phyloP scores from a whole-genome alignment of 2,797 vertebrate species.

The Catostomus latipinnis region DNA sequence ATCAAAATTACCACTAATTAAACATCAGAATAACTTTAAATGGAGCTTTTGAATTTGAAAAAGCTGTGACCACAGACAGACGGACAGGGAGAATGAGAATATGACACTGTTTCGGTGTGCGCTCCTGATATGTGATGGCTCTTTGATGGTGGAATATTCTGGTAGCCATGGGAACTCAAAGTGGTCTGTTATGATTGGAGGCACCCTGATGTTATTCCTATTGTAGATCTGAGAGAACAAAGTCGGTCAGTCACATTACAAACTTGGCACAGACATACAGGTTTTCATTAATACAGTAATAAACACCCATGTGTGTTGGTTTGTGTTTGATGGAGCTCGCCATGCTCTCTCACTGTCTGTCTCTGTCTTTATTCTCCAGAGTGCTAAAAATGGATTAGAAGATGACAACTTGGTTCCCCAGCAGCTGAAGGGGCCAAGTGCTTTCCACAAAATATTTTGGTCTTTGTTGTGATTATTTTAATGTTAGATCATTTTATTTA shows the following conservation, averaged over 20 bases:
- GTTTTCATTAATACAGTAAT: slow-evolving; percentile 36
- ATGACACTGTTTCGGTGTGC: background rate
- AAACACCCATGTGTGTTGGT: slow-evolving; percentile 17
- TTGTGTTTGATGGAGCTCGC: slow-evolving; percentile 7
- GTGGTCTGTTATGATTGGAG: slow-evolving; percentile 36
- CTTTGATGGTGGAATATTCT: slow-evolving; percentile 32
- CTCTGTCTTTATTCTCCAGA: background rate
- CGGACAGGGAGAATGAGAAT: background rate
- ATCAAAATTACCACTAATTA: slow-evolving; percentile 50
- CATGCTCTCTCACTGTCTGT: background rate
- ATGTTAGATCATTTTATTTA: slow-evolving; percentile 10
- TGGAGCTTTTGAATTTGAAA: slow-evolving; percentile 24
- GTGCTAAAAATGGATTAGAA: slow-evolving; percentile 20
- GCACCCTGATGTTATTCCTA: slow-evolving; percentile 40
- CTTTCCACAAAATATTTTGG: slow-evolving; percentile 9
- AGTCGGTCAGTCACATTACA: slow-evolving; percentile 26
- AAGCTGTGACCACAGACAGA: slow-evolving; percentile 6
- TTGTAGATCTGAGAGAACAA: slow-evolving; percentile 42
- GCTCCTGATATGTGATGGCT: slow-evolving; percentile 22
- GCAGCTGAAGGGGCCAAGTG: background rate
- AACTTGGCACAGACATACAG: slow-evolving; percentile 4
- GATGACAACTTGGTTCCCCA: slow-evolving; percentile 4
- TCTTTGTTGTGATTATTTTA: slow-evolving; percentile 5
- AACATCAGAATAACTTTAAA: slow-evolving; percentile 43
- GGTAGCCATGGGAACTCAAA: slow-evolving; percentile 53